Evolutionary conservation across 1,140 invertebrate species (phyloP), one percentile per base, ranked within the genome.

Genomic region (Probaryconus sp.): DNA sequence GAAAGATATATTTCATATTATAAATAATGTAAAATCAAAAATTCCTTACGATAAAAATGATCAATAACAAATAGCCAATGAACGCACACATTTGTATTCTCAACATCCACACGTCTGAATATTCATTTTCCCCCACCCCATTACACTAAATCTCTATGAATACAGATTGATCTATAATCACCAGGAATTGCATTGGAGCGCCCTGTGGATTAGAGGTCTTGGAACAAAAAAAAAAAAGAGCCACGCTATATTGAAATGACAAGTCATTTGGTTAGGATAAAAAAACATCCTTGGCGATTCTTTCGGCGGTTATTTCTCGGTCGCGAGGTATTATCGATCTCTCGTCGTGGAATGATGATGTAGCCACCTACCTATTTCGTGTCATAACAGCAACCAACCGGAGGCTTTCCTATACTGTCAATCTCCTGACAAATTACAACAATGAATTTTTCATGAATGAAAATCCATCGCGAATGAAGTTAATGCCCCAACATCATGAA

Each of bases 351-450:
- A n/a, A 31, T 47, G 33, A 37, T 50, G 55, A 53, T 58, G 64
- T 13, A 26, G 28, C 18, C 60, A 20, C 18, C 45, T 56, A 20
- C 18, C 45, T 56, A 61, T 73, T 65, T 73, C 55, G 31, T 24
- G 60, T 31, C 45, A 37, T 40, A 61, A 65, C 60, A 60, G 58
- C n/a, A n/a, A n/a, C n/a, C n/a, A n/a, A n/a, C n/a, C n/a, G 53
- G 13, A 43, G 48, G 28, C 31, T 43, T 43, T 37, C 42, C 31
- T 53, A 53, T 18, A 38, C 60, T 53, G 60, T 72, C 69, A 72
- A 72, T 72, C 69, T 42, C 21, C 60, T 72, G 60, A 72, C 69
- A 64, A 72, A 72, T 72, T 72, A 72, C 50, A 43, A 64, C 51
- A 45, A 72, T 65, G 60, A 56, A 72, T 65, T 64, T 65, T 72